A percentile compares a stretch with the other conserved stretches of the same genome.
phyloP scores from a whole-genome alignment of 2,797 vertebrate species.

The Smutsia temminckii region DNA sequence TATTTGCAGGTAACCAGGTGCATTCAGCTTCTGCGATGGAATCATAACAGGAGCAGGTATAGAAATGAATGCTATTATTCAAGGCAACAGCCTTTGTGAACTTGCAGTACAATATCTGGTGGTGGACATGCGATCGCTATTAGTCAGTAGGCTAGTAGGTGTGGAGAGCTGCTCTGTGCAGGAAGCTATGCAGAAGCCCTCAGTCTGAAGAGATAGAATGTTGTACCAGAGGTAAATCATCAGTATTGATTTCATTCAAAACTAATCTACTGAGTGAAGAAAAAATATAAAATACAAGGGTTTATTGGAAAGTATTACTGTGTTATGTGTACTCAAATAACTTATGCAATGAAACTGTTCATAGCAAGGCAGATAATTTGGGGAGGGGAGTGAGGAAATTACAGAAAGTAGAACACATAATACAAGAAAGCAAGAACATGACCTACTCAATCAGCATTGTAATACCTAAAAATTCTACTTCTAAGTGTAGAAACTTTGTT shows the following conservation, averaged over 20 bases:
- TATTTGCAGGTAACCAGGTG: background rate
- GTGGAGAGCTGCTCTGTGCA: background rate
- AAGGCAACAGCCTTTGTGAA: no score
- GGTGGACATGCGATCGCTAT: background rate
- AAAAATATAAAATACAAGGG: background rate
- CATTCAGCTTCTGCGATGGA: background rate
- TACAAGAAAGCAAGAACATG: background rate
- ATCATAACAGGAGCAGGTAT: background rate
- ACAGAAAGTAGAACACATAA: background rate
- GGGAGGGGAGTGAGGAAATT: background rate
- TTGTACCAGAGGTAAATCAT: background rate
- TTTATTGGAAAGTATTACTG: background rate
- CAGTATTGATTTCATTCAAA: background rate
- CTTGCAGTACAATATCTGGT: background rate
- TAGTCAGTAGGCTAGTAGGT: background rate
- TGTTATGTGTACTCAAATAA: background rate
- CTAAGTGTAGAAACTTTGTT: background rate
- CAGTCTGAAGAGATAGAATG: background rate
- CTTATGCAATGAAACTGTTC: background rate
- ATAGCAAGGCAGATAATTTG: background rate
- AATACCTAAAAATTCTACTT: background rate
- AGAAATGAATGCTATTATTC: background rate
- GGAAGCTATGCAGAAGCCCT: background rate
- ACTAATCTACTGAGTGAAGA: background rate
- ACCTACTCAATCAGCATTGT: background rate